A percentile compares a stretch with the other conserved stretches of the same genome.
Conservation (phyloP, 2,113 vertebrate genomes). For the Dendropsophus ebraccatus region DNA sequence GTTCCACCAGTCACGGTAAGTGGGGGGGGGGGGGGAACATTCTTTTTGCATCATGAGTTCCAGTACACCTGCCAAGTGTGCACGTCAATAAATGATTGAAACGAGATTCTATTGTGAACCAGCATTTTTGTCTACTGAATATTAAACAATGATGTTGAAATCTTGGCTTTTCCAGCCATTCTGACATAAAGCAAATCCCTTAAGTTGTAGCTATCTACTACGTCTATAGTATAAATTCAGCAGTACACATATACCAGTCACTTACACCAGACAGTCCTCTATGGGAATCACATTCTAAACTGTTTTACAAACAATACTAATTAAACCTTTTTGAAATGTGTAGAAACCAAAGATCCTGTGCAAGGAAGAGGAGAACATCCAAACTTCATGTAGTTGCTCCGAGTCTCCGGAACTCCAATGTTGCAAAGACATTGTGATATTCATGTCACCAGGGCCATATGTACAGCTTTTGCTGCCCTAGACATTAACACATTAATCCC, state of each 20-base stretch:
- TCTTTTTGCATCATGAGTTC: not conserved
- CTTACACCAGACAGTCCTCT: not conserved
- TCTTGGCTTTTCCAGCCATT: not conserved
- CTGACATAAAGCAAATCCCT: not conserved
- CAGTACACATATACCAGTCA: not conserved
- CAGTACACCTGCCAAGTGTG: constrained; percentile 43
- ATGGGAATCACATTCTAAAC: no score
- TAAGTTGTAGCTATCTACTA: not conserved
- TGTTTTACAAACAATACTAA: no score
- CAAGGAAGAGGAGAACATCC: no score
- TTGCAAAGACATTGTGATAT: no score
- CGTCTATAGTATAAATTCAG: not conserved
- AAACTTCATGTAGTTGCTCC: no score
- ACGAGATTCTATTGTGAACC: not conserved
- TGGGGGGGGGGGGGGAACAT: not conserved
- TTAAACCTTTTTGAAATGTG: no score
- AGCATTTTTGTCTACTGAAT: not conserved
- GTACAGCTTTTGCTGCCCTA: no score
- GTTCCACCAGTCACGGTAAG: constrained; percentile 63
- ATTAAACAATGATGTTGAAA: not conserved
- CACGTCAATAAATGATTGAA: constrained; percentile 43
- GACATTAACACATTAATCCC: no score
- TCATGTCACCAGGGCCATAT: no score
- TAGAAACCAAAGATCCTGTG: no score
- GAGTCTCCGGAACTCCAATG: no score